A percentile compares a stretch with the other conserved stretches of the same genome.
phyloP scores from a whole-genome alignment of 2,797 vertebrate genomes.

The Sciurus vulgaris region DNA sequence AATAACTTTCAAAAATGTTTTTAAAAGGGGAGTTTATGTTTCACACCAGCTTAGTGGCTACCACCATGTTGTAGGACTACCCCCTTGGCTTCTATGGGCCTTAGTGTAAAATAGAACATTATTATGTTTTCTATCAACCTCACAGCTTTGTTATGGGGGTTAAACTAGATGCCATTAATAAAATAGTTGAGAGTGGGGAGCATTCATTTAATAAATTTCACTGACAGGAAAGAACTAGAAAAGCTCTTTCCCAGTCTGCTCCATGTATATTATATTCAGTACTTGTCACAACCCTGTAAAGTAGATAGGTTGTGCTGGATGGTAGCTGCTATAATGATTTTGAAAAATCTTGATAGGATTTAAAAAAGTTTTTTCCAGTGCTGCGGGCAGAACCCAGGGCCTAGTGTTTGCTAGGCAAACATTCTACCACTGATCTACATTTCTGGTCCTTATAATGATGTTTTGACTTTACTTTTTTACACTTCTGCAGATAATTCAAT shows the following conservation, averaged over 20 bases:
- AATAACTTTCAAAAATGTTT: constrained; percentile 38
- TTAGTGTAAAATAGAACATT: not conserved
- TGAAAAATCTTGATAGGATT: too few relatives aligned
- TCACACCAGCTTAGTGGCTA: not conserved
- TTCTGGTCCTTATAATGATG: not conserved
- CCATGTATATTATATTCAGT: not conserved
- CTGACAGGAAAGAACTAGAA: not conserved
- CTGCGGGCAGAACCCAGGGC: too few relatives aligned
- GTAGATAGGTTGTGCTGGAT: not conserved
- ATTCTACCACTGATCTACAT: too few relatives aligned
- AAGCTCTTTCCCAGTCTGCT: not conserved
- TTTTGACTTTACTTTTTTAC: constrained; percentile 1
- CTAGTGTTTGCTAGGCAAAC: too few relatives aligned
- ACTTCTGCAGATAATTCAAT: constrained; percentile 46
- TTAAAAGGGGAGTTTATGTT: not conserved
- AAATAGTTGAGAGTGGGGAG: not conserved
- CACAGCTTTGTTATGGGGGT: not conserved
- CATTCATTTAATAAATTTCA: not conserved
- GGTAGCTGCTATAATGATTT: not conserved
- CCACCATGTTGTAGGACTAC: not conserved
- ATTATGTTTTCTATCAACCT: not conserved
- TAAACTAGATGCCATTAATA: not conserved
- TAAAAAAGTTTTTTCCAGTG: too few relatives aligned
- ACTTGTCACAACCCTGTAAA: not conserved
- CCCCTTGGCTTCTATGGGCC: not conserved